Evolutionary conservation across 2,113 vertebrate genomes (phyloP), one percentile per base, ranked within the genome.

Genomic region (Sialia sialis): DNA sequence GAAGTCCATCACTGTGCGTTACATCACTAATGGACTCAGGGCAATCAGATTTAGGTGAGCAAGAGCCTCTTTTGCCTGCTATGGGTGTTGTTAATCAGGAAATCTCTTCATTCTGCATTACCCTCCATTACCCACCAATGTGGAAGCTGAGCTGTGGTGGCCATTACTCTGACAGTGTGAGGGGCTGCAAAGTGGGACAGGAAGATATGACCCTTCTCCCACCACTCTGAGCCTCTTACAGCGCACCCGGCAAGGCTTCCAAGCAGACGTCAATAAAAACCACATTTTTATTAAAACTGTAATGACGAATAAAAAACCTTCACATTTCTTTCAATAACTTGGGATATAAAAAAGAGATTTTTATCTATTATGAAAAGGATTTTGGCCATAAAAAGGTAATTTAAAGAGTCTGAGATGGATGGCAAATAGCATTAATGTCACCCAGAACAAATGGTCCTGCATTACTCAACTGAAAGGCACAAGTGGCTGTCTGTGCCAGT

Each of bases 281-380:
- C 77, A 76, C 95, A 97, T 98, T 97, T 98, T 94, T 98, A 98
- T 98, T 97, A 97, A 97, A 98, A 96, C 91, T 93, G 49, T 97
- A 96, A 98, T 96, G 94, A 96, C 70, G 87, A 97, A 95, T 96
- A 97, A 97, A 96, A 97, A 96, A 91, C 41, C 58, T 82, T 92
- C 72, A 86, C 64, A 79, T 87, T 95, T 96, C 95, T 86, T 95
- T 92, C 95, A 96, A 95, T 98, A 98, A 97, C 92, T 89, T 16
- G 4, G 20, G 89, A 95, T 94, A 97, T 98, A 97, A 97, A 97
- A 97, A 95, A 95, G 92, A 98, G 97, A 98, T 98, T 98, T 98
- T 98, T 97, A 98, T 98, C 98, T 97, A 97, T 98, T 98, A 97
- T 96, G 96, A 96, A 95, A 97, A 96, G 94, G 84, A 97, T 97